Base-by-base conservation (phyloP, 2,113 vertebrate species). In the Brachyhypopomus occidentalis region DNA sequence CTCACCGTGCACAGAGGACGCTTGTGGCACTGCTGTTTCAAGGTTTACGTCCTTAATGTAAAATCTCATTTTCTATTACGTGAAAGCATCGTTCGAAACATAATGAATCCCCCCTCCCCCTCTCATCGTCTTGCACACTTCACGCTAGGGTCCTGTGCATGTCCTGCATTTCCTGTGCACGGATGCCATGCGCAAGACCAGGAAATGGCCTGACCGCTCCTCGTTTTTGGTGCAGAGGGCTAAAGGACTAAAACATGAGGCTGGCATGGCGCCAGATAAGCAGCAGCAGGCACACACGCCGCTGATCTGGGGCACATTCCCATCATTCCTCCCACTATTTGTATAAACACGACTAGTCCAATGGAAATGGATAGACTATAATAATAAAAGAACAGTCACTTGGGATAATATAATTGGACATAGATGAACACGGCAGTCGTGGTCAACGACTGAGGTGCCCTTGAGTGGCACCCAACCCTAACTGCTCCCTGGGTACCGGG, bases 121-220 rank as follows among this genome's bases (percentile, higher is more conserved):
- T 1, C 69, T 45, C 41, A 45, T 84, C 70, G 41, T 58, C 36
- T 30, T 55, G 63, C 66, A 38, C 41, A 41, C 48, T 55, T 55
- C 66, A 38, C 41, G 38, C 48, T 82, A 23, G 66, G 73, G 66
- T 84, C 45, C 67, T 75, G 66, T 36, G 67, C 34, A 64, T 60
- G 80, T 88, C 84, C 86, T 86, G 84, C 84, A 86, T 87, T 84
- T 11, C 67, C 45, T 75, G 45, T 16, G 23, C 76, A 25, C 52
- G 14, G 77, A 75, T 38, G 56, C 58, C 55, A 75, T 25, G 59
- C 16, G 0, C 9, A 36, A 45, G 52, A 41, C 45, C 74, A 75
- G 75, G 83, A 83, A 87, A 30, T 64, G 64, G 63, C 14, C 63
- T 79, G 72, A 75, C 64, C 59, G 64, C 74, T 83, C 73, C n/a